A percentile compares a stretch with the other conserved stretches of the same genome.
phyloP scores from a whole-genome alignment of 2,113 vertebrate species.

The Mungos mungo region DNA sequence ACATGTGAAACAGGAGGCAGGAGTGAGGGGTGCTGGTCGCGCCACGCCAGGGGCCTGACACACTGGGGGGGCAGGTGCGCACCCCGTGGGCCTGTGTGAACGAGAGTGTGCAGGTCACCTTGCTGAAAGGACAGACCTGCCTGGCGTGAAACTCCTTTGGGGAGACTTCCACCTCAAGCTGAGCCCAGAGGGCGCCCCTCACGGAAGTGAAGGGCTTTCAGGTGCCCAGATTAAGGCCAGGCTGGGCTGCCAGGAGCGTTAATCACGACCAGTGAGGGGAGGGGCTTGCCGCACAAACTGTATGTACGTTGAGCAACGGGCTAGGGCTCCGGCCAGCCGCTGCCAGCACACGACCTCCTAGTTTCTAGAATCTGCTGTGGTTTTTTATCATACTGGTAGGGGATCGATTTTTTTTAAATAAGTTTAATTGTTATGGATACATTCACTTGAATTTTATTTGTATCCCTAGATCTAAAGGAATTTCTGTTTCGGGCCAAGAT shows the following conservation, averaged over 20 bases:
- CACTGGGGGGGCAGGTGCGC: no score
- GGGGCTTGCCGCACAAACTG: neutral
- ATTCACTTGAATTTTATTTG: neutral
- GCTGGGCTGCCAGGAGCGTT: neutral
- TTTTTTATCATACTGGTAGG: neutral
- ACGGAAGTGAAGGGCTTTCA: neutral
- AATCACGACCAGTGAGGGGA: no score
- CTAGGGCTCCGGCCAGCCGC: fast-evolving
- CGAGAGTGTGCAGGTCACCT: neutral
- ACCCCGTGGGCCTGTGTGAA: neutral
- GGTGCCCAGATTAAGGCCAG: neutral
- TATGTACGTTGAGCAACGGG: neutral
- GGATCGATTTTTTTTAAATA: neutral
- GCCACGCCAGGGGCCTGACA: neutral
- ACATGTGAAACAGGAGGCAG: neutral
- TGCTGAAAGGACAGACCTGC: neutral
- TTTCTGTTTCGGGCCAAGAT: neutral
- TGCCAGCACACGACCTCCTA: neutral
- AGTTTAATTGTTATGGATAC: neutral
- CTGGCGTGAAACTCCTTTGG: neutral
- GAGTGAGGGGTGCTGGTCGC: neutral
- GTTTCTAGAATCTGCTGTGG: neutral
- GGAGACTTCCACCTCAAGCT: neutral
- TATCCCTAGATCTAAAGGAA: neutral
- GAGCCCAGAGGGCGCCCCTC: neutral